Evolutionary conservation across 2,888 invertebrate species (phyloP), one percentile per base, ranked within the genome.

Genomic region (Lottia gigantea): DNA sequence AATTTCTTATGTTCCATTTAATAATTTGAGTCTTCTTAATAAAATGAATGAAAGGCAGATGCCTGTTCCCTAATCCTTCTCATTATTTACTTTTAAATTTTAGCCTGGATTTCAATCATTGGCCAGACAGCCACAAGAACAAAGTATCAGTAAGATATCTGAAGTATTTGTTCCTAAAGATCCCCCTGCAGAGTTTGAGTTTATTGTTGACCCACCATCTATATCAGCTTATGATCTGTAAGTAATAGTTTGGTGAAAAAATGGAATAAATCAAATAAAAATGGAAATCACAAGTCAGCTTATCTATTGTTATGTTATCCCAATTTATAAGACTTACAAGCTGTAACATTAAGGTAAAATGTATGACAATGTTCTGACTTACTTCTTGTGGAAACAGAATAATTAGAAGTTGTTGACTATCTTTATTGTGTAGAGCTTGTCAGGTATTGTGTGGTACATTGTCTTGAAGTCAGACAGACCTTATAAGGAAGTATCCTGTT

Each of bases 211-310:
- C 90, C 98, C 99, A 0, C 97, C 98, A 0, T 98, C 98, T 0
- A 98, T 99, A 83, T 98, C 98, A 0, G 98, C 98, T 0, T 91
- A 97, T 74, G 99, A 99, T 89, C 91, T 99, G 92, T 94, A 90
- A 91, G 92, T 90, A 66, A 2, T 31, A 45, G 45, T 11, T 3
- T 55, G 4, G 16, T 19, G 11, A 7, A 55, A 67, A 62, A 64
- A 46, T n/a, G n/a, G n/a, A n/a, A n/a, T n/a, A n/a, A n/a, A n/a
- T n/a, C n/a, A n/a, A n/a, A n/a, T n/a, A n/a, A n/a, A n/a, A n/a
- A n/a, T 6, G 6, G 31, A 31, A 31, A 31, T 31, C 31, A 3
- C 31, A 31, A 3, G 31, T 31, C 31, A 31, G 31, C 31, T 3
- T 6, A n/a, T 31, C 31, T 31, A 2, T 31, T 31, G 31, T 31